Evolutionary conservation across 2,797 vertebrate genomes (phyloP), one percentile per base, ranked within the genome.

Genomic region (Sandelia bainsii): DNA sequence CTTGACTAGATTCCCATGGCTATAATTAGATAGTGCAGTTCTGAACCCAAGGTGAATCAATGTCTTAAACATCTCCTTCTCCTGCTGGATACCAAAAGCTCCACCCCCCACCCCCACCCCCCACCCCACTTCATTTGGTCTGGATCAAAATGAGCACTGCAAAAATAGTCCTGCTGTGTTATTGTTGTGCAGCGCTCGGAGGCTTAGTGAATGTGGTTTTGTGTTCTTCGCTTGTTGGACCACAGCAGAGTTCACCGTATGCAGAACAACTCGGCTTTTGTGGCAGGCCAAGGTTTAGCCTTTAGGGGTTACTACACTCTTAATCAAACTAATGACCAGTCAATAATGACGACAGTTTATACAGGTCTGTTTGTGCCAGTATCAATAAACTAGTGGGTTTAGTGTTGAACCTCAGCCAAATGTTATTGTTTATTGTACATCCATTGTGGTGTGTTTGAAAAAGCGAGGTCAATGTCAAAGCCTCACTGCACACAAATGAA

Each of bases 41-140:
- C 80, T 91, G 88, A 93, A 90, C 91, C 84, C 83, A 91, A 91
- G 87, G 90, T 91, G 91, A 93, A 90, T 92, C 89, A 88, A 86
- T 91, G 87, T 91, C 91, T 90, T 84, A 91, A 93, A 89, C 87
- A 89, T 92, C 87, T 90, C 73, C 48, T 83, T 89, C 84, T 91
- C 69, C 79, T 82, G 85, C 77, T 86, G 79, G 82, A 88, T 77
- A 83, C 79, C 67, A 86, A 88, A 82, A 72, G 75, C 72, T 75
- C 83, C 52, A 48, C 4, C 5, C 9, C 53, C 9, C 12, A 12
- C 46, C 7, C 62, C 1, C 6, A 22, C 37, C 10, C 62, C n/a
- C 22, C 76, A 80, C 62, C n/a, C 22, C 76, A 80, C 62, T 86
- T 88, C 58, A 85, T 90, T 88, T 85, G 83, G 72, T 86, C 66